These are phyloP conservation scores for Cyclophora albipunctata DNA, from an alignment of 2,888 invertebrate species.

Conservation along the genomic window DNA sequence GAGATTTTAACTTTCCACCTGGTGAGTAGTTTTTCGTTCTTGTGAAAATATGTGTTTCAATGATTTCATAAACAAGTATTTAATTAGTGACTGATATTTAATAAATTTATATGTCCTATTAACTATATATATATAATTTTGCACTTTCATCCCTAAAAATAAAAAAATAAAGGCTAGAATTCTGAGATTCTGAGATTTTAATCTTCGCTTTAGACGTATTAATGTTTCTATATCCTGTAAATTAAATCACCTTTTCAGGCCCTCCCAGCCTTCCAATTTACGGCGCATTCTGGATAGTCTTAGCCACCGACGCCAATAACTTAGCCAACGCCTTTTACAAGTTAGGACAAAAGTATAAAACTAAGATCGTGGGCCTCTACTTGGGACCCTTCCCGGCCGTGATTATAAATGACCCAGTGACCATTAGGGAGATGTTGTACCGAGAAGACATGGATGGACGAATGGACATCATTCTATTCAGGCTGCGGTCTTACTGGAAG, in stretches of 20 bases:
- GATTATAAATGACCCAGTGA: constrained; percentile 68
- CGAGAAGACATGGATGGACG: constrained; percentile 79
- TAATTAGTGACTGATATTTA: too few species aligned
- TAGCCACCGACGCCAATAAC: constrained; percentile 67
- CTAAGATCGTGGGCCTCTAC: constrained; percentile 75
- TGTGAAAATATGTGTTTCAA: not conserved
- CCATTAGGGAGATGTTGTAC: constrained; percentile 74
- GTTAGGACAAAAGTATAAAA: constrained; percentile 73
- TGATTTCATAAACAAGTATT: too few species aligned
- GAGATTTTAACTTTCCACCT: constrained; percentile 74
- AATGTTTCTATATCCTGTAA: too few species aligned
- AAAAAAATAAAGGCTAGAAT: too few species aligned
- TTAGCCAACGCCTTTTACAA: constrained; percentile 65
- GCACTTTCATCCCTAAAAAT: too few species aligned
- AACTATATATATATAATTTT: too few species aligned
- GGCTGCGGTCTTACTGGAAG: constrained; percentile 72
- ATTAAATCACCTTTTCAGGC: constrained; percentile 44
- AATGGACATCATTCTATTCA: constrained; percentile 56
- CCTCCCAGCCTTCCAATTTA: constrained; percentile 78
- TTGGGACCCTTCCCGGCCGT: constrained; percentile 67
- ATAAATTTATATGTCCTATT: too few species aligned
- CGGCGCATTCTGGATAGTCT: constrained; percentile 76
- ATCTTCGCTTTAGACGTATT: too few species aligned
- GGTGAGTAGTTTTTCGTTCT: constrained; percentile 48
- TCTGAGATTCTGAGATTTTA: too few species aligned